Evolutionary conservation across 2,113 vertebrate species (phyloP).

Genomic region (Pseudopipra pipra): DNA sequence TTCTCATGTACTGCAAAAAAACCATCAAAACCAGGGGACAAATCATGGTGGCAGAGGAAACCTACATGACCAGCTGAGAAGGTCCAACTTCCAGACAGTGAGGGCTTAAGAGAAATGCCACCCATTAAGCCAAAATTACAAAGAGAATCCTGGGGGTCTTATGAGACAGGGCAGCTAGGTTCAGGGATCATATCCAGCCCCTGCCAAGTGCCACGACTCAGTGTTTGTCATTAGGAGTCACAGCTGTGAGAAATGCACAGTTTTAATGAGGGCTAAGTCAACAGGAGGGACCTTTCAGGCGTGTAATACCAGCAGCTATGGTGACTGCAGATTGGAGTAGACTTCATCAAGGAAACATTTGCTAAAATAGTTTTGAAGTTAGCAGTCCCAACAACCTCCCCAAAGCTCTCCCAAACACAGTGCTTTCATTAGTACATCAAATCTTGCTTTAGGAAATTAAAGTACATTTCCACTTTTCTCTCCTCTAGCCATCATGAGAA

Average conservation of each 20-base stretch:
- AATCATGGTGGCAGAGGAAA: not conserved
- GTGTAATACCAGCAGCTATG: accelerated
- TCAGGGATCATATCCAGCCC: not conserved
- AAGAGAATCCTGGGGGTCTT: not conserved
- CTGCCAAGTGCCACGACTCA: not conserved
- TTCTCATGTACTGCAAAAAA: not conserved
- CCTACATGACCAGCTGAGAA: not conserved
- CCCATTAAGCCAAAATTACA: not conserved
- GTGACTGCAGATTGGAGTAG: not conserved
- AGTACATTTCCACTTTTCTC: not conserved
- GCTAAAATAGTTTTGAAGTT: not conserved
- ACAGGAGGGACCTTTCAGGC: not conserved
- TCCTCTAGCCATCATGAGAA: not conserved
- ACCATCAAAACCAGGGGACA: not conserved
- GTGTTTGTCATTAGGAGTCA: not conserved
- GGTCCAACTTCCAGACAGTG: not conserved
- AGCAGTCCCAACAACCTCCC: not conserved
- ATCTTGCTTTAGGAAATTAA: not conserved
- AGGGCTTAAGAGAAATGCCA: not conserved
- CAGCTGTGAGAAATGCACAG: not conserved
- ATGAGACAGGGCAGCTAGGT: not conserved
- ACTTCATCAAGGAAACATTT: not conserved
- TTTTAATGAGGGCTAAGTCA: not conserved
- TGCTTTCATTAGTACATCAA: not conserved
- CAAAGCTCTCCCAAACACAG: not conserved